Evolutionary conservation across 2,113 vertebrate species (phyloP).

Genomic region (Plecturocebus donacophilus): DNA sequence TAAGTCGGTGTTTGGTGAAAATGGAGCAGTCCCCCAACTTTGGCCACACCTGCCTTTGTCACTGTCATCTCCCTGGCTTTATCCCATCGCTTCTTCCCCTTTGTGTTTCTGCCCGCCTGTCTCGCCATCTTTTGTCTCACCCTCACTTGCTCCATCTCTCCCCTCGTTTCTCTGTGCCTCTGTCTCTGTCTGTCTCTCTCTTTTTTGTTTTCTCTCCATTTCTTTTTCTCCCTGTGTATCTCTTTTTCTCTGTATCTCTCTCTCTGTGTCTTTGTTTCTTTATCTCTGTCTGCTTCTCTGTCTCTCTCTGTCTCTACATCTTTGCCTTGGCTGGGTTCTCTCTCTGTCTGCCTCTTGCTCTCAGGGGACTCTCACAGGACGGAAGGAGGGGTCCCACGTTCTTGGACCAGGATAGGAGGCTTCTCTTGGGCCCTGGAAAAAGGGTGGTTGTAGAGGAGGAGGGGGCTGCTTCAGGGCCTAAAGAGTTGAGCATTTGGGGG

Average conservation of each 20-base stretch:
- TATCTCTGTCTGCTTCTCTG: neutral
- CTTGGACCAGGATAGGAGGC: neutral
- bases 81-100: too few relatives aligned
- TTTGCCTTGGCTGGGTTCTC: neutral
- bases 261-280: neutral
- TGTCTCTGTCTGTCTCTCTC: neutral
- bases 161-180: too few relatives aligned
- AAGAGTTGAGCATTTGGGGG: neutral
- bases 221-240: fast-evolving
- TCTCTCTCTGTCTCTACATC: neutral
- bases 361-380: neutral
- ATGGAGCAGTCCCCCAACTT: fast-evolving
- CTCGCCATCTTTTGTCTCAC: too few relatives aligned
- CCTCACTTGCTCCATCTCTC: too few relatives aligned
- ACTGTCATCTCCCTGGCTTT: fast-evolving
- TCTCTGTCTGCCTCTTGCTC: neutral
- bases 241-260: neutral
- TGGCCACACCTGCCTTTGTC: fast-evolving
- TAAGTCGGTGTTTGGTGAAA: fast-evolving
- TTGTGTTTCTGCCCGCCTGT: fast-evolving
- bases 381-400: fast-evolving
- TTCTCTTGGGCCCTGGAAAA: neutral
- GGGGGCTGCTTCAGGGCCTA: neutral
- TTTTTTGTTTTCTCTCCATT: neutral
- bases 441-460: neutral